These are phyloP conservation scores for Gobius niger DNA, from an alignment of 2,113 vertebrate species.

Conservation along the genomic window DNA sequence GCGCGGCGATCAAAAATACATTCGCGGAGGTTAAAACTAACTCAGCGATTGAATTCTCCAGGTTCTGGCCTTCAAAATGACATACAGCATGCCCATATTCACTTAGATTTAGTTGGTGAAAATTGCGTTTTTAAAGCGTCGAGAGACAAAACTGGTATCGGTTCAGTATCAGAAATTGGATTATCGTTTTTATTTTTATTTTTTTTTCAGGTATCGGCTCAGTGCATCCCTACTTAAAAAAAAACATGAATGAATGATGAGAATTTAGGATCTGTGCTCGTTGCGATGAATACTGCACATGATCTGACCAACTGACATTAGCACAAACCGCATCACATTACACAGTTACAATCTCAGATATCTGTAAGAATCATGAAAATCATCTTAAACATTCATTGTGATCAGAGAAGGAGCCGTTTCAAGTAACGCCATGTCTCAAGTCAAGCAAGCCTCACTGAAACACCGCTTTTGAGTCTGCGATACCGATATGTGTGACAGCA, in stretches of 20 bases:
- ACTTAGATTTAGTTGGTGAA: too few species aligned
- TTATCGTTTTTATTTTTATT: too few species aligned
- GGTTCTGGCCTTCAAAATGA: too few species aligned
- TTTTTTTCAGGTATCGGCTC: too few species aligned
- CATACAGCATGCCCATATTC: too few species aligned
- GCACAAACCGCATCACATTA: constrained; percentile 14
- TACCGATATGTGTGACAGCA: constrained; percentile 27
- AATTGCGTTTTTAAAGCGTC: too few species aligned
- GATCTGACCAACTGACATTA: not conserved
- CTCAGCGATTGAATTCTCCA: too few species aligned
- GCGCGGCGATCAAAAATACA: too few species aligned
- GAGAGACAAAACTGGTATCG: too few species aligned
- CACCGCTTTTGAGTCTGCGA: not conserved
- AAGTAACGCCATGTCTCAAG: constrained; percentile 42
- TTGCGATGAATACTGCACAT: not conserved
- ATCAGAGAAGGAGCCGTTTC: constrained; percentile 26
- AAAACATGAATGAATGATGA: not conserved
- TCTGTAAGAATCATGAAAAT: constrained; percentile 1
- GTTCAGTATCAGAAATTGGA: too few species aligned
- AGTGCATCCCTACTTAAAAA: too few species aligned
- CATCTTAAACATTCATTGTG: constrained; percentile 24
- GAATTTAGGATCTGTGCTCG: not conserved
- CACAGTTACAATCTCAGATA: constrained; percentile 8
- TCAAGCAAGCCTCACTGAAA: constrained; percentile 20
- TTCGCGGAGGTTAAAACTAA: too few species aligned